Evolutionary conservation across 2,888 invertebrate species (phyloP), one percentile per base, ranked within the genome.

Genomic region (Sylvicola fuscatus): DNA sequence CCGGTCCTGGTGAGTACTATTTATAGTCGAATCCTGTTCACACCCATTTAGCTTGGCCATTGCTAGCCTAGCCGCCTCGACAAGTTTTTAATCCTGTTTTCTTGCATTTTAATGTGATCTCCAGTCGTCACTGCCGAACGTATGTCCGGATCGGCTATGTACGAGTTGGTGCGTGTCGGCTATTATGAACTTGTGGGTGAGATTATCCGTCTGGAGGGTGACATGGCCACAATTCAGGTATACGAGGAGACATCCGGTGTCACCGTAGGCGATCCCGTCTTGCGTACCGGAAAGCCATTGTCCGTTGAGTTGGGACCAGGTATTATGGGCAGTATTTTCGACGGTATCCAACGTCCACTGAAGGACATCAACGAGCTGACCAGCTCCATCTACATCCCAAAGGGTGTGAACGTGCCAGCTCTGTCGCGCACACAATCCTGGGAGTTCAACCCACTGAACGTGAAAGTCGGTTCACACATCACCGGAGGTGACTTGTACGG

Each of bases 91-190:
- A 32, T 28, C n/a, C 14, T 17, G 13, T 31, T 37, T 32, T 30
- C 29, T 35, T 29, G 12, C 3, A 30, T 16, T 3, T 6, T 34
- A 12, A 29, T 33, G 32, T 14, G 41, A 10, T 31, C 26, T 58
- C 39, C 55, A 95, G 98, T 99, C 62, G 98, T 99, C 34, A 97
- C 93, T 41, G 98, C 98, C 44, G 92, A 98, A 61, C 82, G 83
- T 58, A 99, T 99, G 98, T 78, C 93, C 40, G 98, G 98, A 42
- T 86, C 97, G 17, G 97, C 97, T 71, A 98, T 98, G 95, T 98
- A 97, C 77, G 98, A 98, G 66, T 62, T 99, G 66, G 98, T 99
- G 43, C 78, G 98, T 47, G 98, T 99, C 30, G 98, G 98, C 2
- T 95, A 99, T 64, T 74, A 77, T 48, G 95, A 98, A 62, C 68